Evolutionary conservation across 2,797 vertebrate genomes (phyloP).

Genomic region (Coendou prehensilis): DNA sequence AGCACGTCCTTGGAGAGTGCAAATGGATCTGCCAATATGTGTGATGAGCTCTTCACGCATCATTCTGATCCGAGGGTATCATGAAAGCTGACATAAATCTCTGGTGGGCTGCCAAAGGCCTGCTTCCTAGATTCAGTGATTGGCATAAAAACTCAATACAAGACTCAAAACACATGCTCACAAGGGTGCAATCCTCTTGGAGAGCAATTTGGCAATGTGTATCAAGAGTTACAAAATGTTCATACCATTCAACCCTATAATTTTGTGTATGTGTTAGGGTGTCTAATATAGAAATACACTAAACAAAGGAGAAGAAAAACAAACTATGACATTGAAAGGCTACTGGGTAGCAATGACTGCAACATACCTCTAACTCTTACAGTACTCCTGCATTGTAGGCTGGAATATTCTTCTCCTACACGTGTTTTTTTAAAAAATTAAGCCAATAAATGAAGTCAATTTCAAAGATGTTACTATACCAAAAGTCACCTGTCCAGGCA

Average conservation of each 20-base stretch:
- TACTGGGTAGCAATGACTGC: neutral
- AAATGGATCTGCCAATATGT: constrained; percentile 67
- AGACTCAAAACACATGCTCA: constrained; percentile 62
- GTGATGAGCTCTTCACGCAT: constrained; percentile 29
- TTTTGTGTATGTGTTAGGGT: neutral
- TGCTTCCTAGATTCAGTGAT: neutral
- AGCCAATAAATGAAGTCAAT: neutral
- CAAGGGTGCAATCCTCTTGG: constrained; percentile 1
- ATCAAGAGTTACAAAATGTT: constrained; percentile 42
- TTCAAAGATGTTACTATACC: constrained; percentile 34
- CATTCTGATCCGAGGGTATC: constrained; percentile 36
- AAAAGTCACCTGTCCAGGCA: neutral
- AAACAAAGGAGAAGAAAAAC: neutral
- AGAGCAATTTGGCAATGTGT: constrained; percentile 23
- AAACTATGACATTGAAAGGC: neutral
- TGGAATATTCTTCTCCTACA: constrained; percentile 1
- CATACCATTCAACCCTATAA: neutral
- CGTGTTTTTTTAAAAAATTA: neutral
- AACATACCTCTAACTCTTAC: neutral
- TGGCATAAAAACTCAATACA: constrained; percentile 54
- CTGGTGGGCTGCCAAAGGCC: constrained; percentile 52
- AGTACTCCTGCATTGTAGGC: neutral
- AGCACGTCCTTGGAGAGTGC: constrained; percentile 34
- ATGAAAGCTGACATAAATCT: constrained; percentile 3
- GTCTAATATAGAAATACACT: neutral